Conservation (phyloP, 2,888 invertebrate species). For the Tenthredo livida region DNA sequence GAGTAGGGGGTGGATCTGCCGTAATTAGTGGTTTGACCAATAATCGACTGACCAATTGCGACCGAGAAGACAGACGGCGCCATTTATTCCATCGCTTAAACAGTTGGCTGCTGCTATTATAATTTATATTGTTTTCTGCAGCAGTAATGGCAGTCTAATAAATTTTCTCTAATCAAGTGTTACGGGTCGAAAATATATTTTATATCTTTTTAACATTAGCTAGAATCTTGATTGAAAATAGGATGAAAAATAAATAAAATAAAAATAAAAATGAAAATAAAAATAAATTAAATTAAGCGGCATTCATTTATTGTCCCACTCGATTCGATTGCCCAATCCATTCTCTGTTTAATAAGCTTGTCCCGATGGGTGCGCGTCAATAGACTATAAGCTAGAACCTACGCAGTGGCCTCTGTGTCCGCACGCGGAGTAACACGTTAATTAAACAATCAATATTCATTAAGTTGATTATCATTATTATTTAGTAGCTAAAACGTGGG, state of each 20-base stretch:
- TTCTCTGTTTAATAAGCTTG: background rate
- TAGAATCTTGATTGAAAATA: background rate
- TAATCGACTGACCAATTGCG: slow-evolving; percentile 28
- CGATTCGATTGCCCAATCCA: background rate
- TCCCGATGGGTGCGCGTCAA: slow-evolving; percentile 12
- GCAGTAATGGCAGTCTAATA: background rate
- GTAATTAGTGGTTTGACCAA: slow-evolving; percentile 34
- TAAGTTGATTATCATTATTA: slow-evolving; percentile 69
- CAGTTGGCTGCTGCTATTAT: background rate
- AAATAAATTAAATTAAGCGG: background rate
- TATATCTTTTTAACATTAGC: no score
- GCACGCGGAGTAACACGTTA: slow-evolving; percentile 64
- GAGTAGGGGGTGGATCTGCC: slow-evolving; percentile 6
- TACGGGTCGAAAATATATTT: no score
- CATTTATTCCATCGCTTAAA: slow-evolving; percentile 18
- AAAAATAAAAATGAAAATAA: no score
- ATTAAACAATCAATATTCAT: slow-evolving; percentile 77
- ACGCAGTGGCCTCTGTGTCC: slow-evolving; percentile 24
- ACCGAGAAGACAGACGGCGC: background rate
- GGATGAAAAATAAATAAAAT: background rate
- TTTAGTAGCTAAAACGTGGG: slow-evolving; percentile 25
- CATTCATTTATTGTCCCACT: background rate
- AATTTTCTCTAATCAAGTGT: background rate
- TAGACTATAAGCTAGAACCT: background rate
- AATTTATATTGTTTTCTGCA: slow-evolving; percentile 16